A percentile compares a stretch with the other conserved stretches of the same genome.
phyloP scores from a whole-genome alignment of 1,140 invertebrate genomes.

The Drosophila athabasca region DNA sequence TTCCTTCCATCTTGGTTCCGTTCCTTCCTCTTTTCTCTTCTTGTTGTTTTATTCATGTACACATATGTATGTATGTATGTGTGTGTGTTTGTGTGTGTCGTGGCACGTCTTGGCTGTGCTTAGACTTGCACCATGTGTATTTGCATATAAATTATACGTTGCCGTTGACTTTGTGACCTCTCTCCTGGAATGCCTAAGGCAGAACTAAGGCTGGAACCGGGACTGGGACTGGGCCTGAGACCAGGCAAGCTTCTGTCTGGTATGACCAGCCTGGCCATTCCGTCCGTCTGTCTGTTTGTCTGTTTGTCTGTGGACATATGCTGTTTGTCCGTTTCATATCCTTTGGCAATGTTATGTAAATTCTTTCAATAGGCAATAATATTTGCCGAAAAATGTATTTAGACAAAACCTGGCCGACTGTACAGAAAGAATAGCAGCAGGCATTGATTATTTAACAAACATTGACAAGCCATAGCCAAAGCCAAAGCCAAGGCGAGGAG shows the following conservation, averaged over 20 bases:
- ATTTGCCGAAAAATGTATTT: constrained; percentile 52
- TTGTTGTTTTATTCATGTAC: constrained; percentile 1
- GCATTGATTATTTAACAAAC: too few relatives aligned
- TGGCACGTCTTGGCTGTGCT: constrained; percentile 39
- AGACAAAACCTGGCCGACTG: constrained; percentile 15
- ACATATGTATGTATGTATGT: constrained; percentile 25
- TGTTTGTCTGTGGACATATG: neutral
- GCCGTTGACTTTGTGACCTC: constrained; percentile 79
- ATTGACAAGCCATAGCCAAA: too few relatives aligned
- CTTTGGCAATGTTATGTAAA: constrained; percentile 58
- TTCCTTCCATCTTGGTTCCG: constrained; percentile 16
- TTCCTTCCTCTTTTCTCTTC: neutral
- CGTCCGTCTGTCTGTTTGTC: constrained; percentile 5
- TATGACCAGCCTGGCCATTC: constrained; percentile 46
- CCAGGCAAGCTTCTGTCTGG: constrained; percentile 55
- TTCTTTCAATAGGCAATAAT: constrained; percentile 61
- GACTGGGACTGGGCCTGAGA: neutral
- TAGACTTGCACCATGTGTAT: constrained; percentile 75
- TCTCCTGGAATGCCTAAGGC: constrained; percentile 76
- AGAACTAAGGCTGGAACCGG: constrained; percentile 39
- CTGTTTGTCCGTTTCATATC: constrained; percentile 66
- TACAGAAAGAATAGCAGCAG: too few relatives aligned
- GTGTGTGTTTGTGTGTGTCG: constrained; percentile 43
- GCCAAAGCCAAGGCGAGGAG: too few relatives aligned
- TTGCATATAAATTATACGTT: constrained; percentile 81